Conservation (phyloP, 2,888 invertebrate species). For the Stratiomys singularior region DNA sequence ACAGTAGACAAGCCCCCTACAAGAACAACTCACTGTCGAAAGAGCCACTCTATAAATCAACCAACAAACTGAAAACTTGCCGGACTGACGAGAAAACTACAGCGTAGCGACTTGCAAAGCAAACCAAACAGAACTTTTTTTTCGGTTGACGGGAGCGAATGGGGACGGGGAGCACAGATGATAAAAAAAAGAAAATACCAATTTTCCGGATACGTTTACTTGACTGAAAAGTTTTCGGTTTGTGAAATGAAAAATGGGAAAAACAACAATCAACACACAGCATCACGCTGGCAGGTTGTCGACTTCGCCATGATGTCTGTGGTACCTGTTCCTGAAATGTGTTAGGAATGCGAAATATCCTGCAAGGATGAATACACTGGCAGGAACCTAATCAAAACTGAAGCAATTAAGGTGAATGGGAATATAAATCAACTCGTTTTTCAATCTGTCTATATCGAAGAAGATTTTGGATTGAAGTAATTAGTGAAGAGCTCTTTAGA, state of each 20-base stretch:
- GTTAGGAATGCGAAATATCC: neutral
- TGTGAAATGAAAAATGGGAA: constrained; percentile 21
- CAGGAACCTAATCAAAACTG: constrained; percentile 22
- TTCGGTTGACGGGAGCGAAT: no score
- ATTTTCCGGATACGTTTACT: constrained; percentile 35
- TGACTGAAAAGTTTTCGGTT: constrained; percentile 35
- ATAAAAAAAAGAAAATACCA: neutral
- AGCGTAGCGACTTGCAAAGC: constrained; percentile 18
- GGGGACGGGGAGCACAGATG: neutral
- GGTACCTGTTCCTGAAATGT: neutral
- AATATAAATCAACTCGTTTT: neutral
- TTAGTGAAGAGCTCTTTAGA: no score
- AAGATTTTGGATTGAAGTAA: neutral
- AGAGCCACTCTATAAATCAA: constrained; percentile 39
- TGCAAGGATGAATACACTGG: neutral
- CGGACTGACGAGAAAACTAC: constrained; percentile 37
- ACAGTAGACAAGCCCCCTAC: neutral
- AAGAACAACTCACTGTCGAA: constrained; percentile 12
- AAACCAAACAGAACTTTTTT: constrained; percentile 36
- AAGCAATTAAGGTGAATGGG: constrained; percentile 30
- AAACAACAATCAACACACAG: constrained; percentile 31
- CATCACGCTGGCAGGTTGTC: neutral
- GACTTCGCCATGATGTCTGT: no score
- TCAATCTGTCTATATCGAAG: neutral
- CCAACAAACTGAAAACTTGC: constrained; percentile 44